These are phyloP conservation scores for Tipula helvola DNA, from an alignment of 2,888 invertebrate species.

Conservation along the genomic window DNA sequence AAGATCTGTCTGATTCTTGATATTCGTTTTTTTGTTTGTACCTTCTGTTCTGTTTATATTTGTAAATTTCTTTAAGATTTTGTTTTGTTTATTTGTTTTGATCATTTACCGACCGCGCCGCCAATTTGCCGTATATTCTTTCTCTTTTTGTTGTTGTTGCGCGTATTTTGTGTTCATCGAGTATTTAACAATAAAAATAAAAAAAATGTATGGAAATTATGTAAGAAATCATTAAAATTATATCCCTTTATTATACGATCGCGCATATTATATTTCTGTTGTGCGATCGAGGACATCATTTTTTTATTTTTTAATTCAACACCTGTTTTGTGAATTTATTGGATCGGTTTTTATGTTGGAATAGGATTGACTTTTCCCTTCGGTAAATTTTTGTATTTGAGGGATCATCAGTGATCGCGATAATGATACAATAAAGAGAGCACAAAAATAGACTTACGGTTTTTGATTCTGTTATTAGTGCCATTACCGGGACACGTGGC, in stretches of 20 bases:
- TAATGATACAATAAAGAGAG: too few relatives aligned
- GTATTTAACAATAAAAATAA: constrained; percentile 4
- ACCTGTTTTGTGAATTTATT: not conserved
- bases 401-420: too few relatives aligned
- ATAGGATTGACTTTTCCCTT: too few relatives aligned
- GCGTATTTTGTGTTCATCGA: not conserved
- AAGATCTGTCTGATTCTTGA: constrained; percentile 4
- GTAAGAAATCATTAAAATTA: not conserved
- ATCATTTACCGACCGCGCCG: constrained; percentile 10
- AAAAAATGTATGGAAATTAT: constrained; percentile 6
- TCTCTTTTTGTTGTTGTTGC: not conserved
- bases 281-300: not conserved
- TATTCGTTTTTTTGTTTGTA: not conserved
- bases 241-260: not conserved
- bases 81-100: constrained; percentile 7
- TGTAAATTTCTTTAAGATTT: constrained; percentile 4
- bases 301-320: not conserved
- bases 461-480: too few relatives aligned
- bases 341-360: too few relatives aligned
- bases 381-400: too few relatives aligned
- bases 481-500: too few relatives aligned
- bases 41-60: constrained; percentile 6
- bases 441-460: too few relatives aligned
- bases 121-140: constrained; percentile 5
- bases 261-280: not conserved